Percentiles rank a stretch among this genome's conserved stretches.
Evolutionary conservation across 2,888 invertebrate species (phyloP).

Genomic region (Entomobrya multifasciata): DNA sequence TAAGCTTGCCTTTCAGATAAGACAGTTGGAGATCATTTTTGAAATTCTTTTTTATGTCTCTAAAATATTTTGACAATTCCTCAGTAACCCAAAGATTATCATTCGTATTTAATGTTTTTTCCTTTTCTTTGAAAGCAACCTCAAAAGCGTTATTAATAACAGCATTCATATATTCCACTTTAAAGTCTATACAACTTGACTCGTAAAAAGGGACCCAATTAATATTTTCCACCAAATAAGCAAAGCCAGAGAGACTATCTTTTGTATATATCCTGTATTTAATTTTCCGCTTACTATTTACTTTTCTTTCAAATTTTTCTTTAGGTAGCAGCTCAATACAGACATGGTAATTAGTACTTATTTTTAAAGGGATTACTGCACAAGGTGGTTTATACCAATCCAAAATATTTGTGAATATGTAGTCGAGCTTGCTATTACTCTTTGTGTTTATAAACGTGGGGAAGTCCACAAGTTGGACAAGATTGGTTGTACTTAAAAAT

Average conservation of each 20-base stretch:
- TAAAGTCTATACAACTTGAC: background rate
- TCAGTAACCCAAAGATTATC: background rate
- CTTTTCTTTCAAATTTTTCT: background rate
- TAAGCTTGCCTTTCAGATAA: too few species aligned
- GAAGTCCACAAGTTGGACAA: background rate
- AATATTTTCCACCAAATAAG: background rate
- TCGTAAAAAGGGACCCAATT: slow-evolving; percentile 7
- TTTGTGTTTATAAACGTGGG: background rate
- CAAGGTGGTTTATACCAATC: background rate
- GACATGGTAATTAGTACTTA: background rate
- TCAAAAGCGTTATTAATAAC: background rate
- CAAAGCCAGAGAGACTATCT: background rate
- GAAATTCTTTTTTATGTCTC: background rate
- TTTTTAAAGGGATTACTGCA: background rate
- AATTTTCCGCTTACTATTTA: background rate
- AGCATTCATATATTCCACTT: background rate
- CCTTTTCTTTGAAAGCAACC: background rate
- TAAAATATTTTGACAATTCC: background rate
- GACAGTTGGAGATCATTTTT: too few species aligned
- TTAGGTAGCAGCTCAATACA: background rate
- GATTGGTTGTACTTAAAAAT: background rate
- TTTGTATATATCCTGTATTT: background rate
- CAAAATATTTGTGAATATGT: background rate
- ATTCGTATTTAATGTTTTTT: background rate
- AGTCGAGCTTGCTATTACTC: slow-evolving; percentile 3